Evolutionary conservation across 2,888 invertebrate genomes (phyloP).

Genomic region (Iphiclides podalirius): DNA sequence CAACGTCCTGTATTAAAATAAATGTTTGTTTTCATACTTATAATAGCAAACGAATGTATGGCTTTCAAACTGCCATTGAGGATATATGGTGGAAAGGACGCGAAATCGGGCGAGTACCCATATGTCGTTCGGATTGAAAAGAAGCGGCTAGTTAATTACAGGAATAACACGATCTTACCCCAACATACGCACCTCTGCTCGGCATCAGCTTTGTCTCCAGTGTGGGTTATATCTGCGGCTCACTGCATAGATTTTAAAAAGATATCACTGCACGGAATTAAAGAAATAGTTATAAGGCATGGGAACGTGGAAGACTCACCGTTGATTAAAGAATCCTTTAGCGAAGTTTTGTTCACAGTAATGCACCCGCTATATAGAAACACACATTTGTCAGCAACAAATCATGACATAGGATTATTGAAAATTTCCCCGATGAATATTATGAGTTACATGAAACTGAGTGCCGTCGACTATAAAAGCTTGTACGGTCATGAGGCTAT

Average conservation of each 20-base stretch:
- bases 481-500: conserved; percentile 7
- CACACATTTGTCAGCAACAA: too few relatives aligned
- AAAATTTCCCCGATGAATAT: conserved; percentile 6
- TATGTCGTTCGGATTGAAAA: conserved; percentile 13
- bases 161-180: background rate
- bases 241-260: background rate
- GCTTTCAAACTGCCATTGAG: background rate
- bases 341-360: too few relatives aligned
- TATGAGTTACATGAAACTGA: background rate
- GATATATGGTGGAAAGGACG: background rate
- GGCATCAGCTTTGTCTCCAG: background rate
- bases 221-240: background rate
- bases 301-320: background rate
- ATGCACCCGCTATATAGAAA: too few relatives aligned
- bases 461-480: background rate
- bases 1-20: too few relatives aligned
- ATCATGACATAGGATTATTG: too few relatives aligned
- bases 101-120: background rate
- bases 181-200: background rate
- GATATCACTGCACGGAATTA: background rate
- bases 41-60: too few relatives aligned
- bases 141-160: background rate
- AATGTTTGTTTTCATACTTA: too few relatives aligned
- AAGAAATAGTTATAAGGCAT: conserved; percentile 1
- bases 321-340: background rate